These are phyloP conservation scores for Mythimna ferrago DNA, from an alignment of 2,888 invertebrate genomes.

Conservation along the genomic window DNA sequence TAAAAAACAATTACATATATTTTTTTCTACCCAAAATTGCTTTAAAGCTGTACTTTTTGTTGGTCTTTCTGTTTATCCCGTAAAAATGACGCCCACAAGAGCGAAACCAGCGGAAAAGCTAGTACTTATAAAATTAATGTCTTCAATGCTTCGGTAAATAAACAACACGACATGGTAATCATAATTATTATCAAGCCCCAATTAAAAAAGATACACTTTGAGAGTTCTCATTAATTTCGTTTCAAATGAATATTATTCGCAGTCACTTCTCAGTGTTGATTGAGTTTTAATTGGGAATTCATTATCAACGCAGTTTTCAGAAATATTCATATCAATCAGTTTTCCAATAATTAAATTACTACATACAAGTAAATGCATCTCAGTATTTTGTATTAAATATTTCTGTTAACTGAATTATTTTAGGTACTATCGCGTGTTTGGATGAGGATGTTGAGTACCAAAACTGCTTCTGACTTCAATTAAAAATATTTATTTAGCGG, in stretches of 20 bases:
- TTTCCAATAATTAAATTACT: slow-evolving; percentile 22
- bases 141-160: slow-evolving; percentile 1
- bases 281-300: slow-evolving; percentile 30
- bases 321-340: slow-evolving; percentile 26
- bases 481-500: too few species aligned
- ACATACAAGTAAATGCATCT: slow-evolving; percentile 5
- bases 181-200: background rate
- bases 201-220: background rate
- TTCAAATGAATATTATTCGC: slow-evolving; percentile 13
- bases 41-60: too few species aligned
- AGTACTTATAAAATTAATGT: too few species aligned
- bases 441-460: too few species aligned
- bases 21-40: too few species aligned
- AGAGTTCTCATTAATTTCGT: slow-evolving; percentile 4
- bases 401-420: background rate
- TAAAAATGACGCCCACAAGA: too few species aligned
- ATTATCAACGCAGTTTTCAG: slow-evolving; percentile 2
- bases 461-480: too few species aligned
- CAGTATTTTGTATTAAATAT: background rate
- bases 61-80: too few species aligned
- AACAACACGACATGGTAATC: background rate
- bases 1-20: too few species aligned
- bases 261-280: slow-evolving; percentile 16
- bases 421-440: background rate
- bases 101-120: too few species aligned